phyloP scores from a whole-genome alignment of 2,113 vertebrate species.

The Isichthys henryi region DNA sequence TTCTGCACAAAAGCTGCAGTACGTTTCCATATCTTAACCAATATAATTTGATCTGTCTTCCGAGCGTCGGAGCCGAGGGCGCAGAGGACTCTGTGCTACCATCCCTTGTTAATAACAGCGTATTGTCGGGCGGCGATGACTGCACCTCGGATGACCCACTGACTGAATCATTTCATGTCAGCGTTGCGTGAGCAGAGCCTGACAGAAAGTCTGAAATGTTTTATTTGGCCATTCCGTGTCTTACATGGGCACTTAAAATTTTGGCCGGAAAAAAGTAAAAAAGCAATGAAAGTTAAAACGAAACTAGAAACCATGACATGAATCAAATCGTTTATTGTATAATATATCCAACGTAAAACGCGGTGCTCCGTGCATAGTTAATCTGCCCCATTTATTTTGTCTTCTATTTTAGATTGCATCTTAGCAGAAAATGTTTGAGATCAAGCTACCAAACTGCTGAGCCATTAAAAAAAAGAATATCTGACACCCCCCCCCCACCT shows the following conservation, averaged over 20 bases:
- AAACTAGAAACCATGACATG: not conserved
- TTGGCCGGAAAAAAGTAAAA: not conserved
- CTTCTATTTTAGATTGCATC: not conserved
- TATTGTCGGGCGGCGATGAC: not conserved
- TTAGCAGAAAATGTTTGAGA: not conserved
- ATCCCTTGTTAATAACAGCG: not conserved
- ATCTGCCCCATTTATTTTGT: not conserved
- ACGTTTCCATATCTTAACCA: not conserved
- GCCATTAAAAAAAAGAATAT: not conserved
- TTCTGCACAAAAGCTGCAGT: not conserved
- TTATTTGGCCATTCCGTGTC: not conserved
- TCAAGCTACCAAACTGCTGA: not conserved
- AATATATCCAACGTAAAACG: not conserved
- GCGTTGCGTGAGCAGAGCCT: not conserved
- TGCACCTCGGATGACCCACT: not conserved
- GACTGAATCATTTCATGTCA: not conserved
- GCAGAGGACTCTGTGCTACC: not conserved
- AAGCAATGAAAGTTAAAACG: not conserved
- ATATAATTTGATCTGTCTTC: not conserved
- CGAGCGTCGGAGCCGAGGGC: not conserved
- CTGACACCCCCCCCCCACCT: not conserved
- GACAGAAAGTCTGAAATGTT: not conserved
- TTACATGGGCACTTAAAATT: not conserved
- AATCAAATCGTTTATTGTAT: not conserved
- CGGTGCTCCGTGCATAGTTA: not conserved